Evolutionary conservation across 2,888 invertebrate species (phyloP).

Genomic region (Drosophila nr. perissopoda): DNA sequence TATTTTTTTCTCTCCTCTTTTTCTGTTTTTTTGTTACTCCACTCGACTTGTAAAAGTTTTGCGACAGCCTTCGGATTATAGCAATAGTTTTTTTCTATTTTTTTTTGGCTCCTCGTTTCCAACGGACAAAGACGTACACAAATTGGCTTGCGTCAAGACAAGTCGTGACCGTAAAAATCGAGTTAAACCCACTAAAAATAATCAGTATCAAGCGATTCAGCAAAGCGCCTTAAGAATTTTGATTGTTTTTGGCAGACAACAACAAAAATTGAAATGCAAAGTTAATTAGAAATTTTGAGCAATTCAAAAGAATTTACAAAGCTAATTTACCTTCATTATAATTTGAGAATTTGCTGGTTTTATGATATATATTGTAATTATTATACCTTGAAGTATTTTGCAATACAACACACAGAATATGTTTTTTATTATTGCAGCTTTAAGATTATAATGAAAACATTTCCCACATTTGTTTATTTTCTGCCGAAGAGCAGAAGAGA

Average conservation of each 20-base stretch:
- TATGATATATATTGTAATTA: neutral
- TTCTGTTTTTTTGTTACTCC: slow-evolving; percentile 8
- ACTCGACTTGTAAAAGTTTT: slow-evolving; percentile 30
- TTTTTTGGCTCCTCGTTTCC: neutral
- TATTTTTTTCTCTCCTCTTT: neutral
- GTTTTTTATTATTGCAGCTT: neutral
- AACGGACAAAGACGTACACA: slow-evolving; percentile 40
- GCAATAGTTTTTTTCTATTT: slow-evolving; percentile 17
- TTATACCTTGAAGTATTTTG: neutral
- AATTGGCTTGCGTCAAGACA: slow-evolving; percentile 51
- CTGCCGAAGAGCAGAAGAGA: neutral
- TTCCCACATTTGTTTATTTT: neutral
- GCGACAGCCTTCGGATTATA: slow-evolving; percentile 34
- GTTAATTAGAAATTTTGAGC: neutral
- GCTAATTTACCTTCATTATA: neutral
- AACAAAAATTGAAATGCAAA: neutral
- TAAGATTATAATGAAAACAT: neutral
- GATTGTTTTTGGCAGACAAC: neutral
- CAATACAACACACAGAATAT: neutral
- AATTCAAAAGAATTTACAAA: neutral
- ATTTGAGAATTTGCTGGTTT: neutral
- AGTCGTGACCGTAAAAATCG: slow-evolving; percentile 58
- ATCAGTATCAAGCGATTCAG: slow-evolving; percentile 32
- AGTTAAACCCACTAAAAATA: slow-evolving; percentile 42
- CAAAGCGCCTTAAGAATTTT: slow-evolving; percentile 13